These are phyloP conservation scores for Craseonycteris thonglongyai DNA, from an alignment of 2,113 vertebrate species.

Conservation along the genomic window DNA sequence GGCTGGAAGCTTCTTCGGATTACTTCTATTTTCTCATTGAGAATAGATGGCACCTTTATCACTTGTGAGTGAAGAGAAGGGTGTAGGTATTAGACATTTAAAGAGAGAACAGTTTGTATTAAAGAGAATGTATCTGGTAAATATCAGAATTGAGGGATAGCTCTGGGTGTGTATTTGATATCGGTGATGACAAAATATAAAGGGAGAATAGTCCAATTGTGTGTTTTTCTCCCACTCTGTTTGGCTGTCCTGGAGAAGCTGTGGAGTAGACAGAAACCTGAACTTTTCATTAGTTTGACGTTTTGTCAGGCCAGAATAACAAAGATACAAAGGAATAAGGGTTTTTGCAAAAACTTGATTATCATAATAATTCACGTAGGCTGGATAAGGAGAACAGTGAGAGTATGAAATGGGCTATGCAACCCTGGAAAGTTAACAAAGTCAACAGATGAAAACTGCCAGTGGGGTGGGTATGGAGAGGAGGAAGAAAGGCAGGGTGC, in stretches of 20 bases:
- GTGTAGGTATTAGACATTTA: not conserved
- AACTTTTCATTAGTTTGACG: not conserved
- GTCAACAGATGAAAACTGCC: not conserved
- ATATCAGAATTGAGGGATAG: not conserved
- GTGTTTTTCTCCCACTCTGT: not conserved
- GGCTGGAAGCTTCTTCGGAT: not conserved
- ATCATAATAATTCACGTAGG: not conserved
- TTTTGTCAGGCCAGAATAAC: not conserved
- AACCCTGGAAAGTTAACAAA: not conserved
- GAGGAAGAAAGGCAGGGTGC: not conserved
- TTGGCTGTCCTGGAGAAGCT: not conserved
- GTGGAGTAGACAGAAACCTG: not conserved
- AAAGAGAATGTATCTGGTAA: not conserved
- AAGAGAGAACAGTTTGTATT: not conserved
- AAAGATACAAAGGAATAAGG: not conserved
- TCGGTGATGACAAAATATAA: not conserved
- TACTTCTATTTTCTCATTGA: not conserved
- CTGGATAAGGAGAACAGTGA: not conserved
- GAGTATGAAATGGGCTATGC: not conserved
- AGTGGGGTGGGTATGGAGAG: not conserved
- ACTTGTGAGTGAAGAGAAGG: not conserved
- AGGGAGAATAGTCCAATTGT: not conserved
- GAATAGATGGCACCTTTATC: not conserved
- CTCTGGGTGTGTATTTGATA: not conserved
- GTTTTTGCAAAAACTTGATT: not conserved